phyloP scores from a whole-genome alignment of 2,888 invertebrate species.

The Camptogramma bilineatum region DNA sequence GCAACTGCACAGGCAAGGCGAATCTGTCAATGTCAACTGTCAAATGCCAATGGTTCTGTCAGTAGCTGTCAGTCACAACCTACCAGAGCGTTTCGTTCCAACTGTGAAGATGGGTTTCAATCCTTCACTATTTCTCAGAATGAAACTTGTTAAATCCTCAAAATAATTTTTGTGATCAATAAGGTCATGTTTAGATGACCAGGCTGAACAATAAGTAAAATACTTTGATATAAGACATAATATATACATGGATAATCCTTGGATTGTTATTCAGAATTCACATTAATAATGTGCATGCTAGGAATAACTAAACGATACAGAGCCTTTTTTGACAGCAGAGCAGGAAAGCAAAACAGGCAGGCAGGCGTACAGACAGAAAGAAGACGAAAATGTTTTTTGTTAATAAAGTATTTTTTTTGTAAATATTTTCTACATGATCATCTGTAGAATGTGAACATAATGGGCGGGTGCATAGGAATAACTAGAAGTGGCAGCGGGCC shows the following conservation, averaged over 20 bases:
- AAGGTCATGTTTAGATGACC: too few species aligned
- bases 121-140: too few species aligned
- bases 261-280: too few species aligned
- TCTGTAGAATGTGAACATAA: constrained; percentile 87
- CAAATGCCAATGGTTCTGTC: not conserved
- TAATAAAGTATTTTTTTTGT: constrained; percentile 72
- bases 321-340: constrained; percentile 74
- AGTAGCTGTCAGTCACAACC: too few species aligned
- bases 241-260: too few species aligned
- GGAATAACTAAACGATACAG: constrained; percentile 69
- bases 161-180: too few species aligned
- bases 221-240: too few species aligned
- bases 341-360: not conserved
- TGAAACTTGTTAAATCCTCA: too few species aligned
- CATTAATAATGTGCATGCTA: too few species aligned
- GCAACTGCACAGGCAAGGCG: too few species aligned
- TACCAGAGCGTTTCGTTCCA: not conserved
- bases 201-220: too few species aligned
- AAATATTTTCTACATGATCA: constrained; percentile 74
- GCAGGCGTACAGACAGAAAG: constrained; percentile 56
- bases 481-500: constrained; percentile 93
- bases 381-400: constrained; percentile 81
- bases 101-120: too few species aligned
- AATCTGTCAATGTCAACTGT: not conserved
- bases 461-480: constrained; percentile 96